phyloP scores from a whole-genome alignment of 35 echinoderm and acorn worm species.

The Lytechinus variegatus region DNA sequence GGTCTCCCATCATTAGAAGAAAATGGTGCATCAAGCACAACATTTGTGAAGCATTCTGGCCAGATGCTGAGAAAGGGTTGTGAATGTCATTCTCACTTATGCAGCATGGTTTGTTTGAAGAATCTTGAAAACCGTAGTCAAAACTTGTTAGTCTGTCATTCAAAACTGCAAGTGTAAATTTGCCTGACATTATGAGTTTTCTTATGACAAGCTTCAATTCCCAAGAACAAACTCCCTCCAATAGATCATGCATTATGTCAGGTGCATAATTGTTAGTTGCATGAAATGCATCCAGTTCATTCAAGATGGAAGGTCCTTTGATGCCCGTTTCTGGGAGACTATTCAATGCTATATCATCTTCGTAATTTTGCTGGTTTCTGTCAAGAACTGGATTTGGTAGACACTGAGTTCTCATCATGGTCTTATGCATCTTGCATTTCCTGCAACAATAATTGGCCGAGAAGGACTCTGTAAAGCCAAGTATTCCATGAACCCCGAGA shows the following conservation, averaged over 20 bases:
- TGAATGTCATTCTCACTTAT: background rate
- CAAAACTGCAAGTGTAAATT: constrained; percentile 30
- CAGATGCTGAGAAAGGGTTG: constrained; percentile 57
- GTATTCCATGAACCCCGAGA: constrained; percentile 63
- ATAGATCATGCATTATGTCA: constrained; percentile 71
- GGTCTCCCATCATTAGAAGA: constrained; percentile 50
- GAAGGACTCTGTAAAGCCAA: constrained; percentile 70
- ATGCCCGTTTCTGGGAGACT: constrained; percentile 39
- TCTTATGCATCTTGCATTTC: constrained; percentile 54
- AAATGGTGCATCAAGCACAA: constrained; percentile 55
- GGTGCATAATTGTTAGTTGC: constrained; percentile 43
- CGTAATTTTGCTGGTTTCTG: constrained; percentile 58
- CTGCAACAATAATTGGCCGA: constrained; percentile 61
- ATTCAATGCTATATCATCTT: constrained; percentile 53
- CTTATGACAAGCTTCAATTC: constrained; percentile 56
- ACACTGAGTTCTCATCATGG: background rate
- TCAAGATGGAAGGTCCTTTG: constrained; percentile 6
- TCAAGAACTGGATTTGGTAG: background rate
- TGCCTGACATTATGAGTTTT: background rate
- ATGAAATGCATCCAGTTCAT: constrained; percentile 60
- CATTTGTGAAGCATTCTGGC: constrained; percentile 66
- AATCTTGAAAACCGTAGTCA: constrained; percentile 54
- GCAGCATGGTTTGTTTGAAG: constrained; percentile 45
- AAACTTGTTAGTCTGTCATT: constrained; percentile 65
- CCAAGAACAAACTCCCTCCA: constrained; percentile 65